Evolutionary conservation across 1,140 invertebrate genomes (phyloP), one percentile per base, ranked within the genome.

Genomic region (Globodera ellingtonae): DNA sequence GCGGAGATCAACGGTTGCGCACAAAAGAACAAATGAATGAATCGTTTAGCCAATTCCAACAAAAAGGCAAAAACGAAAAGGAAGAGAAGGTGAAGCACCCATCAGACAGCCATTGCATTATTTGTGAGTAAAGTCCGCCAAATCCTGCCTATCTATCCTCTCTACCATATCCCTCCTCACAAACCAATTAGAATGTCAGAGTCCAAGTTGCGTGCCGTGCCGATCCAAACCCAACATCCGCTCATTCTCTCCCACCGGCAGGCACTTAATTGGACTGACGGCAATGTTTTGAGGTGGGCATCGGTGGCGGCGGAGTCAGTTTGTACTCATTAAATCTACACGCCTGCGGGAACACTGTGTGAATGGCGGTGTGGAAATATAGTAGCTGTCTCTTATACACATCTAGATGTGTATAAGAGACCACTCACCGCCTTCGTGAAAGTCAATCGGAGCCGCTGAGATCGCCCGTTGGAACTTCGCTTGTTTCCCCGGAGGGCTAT

Each of bases 261-360:
- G 46, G 21, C 67, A 44, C 15, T 59, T 59, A 59, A 59, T 59
- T 59, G 56, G 56, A 18, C 24, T 24, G 24, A 24, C 21, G 67
- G n/a, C 67, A 44, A 44, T 70, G 67, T 70, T 70, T 70, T 70
- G 24, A 18, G 15, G n/a, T 35, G 15, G 65, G 65, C n/a, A 7
- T 18, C n/a, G 65, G 7, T 7, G 15, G 65, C 65, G n/a, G 7
- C 15, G 65, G 65, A n/a, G 65, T 47, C 21, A 18, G 6, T 70
- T 70, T 70, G 67, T 70, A 70, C 67, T 70, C 67, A 70, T 70
- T 70, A 70, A 70, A 70, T 44, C 24, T 24, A 70, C 67, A 70
- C 67, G 67, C 67, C 67, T 70, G 56, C 56, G 56, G 9, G 10
- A 59, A 59, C 48, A 1, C 10, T 59, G 56, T 59, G 56, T 8